These are phyloP conservation scores for Caranx melampygus DNA, from an alignment of 2,113 vertebrate species.

Conservation along the genomic window DNA sequence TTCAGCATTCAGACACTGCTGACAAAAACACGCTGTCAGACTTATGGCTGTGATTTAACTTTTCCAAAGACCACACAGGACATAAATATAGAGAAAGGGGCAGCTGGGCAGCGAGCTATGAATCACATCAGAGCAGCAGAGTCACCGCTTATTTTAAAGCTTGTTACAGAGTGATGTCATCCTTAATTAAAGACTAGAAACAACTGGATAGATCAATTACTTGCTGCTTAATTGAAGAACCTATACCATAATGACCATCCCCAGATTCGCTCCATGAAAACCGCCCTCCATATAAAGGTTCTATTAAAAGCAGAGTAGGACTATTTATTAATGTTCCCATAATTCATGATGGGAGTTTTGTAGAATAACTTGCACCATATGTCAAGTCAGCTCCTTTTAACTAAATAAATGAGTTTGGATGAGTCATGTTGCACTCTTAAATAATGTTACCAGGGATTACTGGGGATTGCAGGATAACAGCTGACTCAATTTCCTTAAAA, in stretches of 20 bases:
- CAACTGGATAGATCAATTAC: not conserved
- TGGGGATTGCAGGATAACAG: not conserved
- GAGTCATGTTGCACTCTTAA: not conserved
- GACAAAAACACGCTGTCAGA: constrained; percentile 4
- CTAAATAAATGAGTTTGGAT: not conserved
- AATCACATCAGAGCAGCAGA: constrained; percentile 16
- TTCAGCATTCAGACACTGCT: not conserved
- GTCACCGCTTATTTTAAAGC: not conserved
- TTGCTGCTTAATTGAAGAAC: not conserved
- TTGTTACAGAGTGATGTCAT: not conserved
- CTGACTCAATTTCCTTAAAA: not conserved
- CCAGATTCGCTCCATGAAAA: not conserved
- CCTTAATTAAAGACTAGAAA: constrained; percentile 1
- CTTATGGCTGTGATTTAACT: constrained; percentile 13
- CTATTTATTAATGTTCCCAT: too few species aligned
- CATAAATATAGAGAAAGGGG: constrained; percentile 1
- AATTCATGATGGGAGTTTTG: not conserved
- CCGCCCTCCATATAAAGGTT: not conserved
- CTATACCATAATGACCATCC: not conserved
- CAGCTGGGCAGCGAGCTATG: constrained; percentile 6
- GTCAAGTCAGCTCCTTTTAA: not conserved
- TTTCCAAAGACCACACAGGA: not conserved
- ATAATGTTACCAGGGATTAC: not conserved
- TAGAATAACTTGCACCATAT: not conserved
- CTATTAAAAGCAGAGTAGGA: not conserved